Base-by-base conservation (phyloP, 1,140 invertebrate species). In the Anthonomus grandis region DNA sequence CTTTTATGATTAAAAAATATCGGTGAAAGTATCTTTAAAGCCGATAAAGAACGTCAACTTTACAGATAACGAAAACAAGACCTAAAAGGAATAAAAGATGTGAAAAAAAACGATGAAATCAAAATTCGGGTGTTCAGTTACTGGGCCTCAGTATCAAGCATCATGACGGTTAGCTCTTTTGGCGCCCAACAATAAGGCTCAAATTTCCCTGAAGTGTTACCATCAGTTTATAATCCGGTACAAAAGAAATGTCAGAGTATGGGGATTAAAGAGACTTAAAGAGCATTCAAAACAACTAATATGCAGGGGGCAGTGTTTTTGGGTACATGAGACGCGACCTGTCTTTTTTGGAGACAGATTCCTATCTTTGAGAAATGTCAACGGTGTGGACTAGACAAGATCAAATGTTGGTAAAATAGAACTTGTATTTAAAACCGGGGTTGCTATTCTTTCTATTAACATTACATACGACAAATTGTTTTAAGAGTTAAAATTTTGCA, bases 281-380 rank as follows among this genome's bases (percentile, higher is more conserved):
- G 42, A 54, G 51, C 31, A 54, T 54, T 54, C 51, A 37, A 54
- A 54, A 54, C 51, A 54, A 54, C 51, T 54, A 54, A 54, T 54
- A 54, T 36, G 42, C 41, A 46, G 51, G 51, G 41, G 36, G 51
- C 41, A 54, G 41, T 54, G 27, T 54, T 45, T 54, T 54, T 54
- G 12, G 8, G 25, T 21, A 50, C 39, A 44, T 41, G 50, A 53
- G 38, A 19, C 51, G 12, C 24, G 51, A 53, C 42, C 41, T 54
- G 51, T 54, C 42, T 18, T 31, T n/a, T n/a, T 54, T 39, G 41
- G 36, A 23, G 51, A 45, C 27, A 45, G 51, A 54, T 54, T 37
- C 37, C 46, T 44, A 54, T 54, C 51, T 54, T 45, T 36, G 15
- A 34, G n/a, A 22, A 42, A 22, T 22, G 39, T 19, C 19, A 19